A percentile compares a stretch with the other conserved stretches of the same genome.
phyloP scores from a whole-genome alignment of 2,797 vertebrate species.

The Halcyon leucocephala region DNA sequence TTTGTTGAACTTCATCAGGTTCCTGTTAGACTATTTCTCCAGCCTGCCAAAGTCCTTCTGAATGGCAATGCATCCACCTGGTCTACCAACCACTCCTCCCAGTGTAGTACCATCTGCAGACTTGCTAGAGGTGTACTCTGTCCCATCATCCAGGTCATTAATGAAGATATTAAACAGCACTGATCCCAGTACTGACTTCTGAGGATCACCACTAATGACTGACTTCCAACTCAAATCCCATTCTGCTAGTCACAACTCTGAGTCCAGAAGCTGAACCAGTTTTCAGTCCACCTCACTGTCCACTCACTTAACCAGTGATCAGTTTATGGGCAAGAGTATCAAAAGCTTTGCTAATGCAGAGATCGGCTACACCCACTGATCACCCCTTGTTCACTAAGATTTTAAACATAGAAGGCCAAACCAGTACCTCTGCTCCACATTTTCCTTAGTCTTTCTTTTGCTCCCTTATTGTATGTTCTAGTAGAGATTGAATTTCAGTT shows the following conservation, averaged over 20 bases:
- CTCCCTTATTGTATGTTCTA: background rate
- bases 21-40: background rate
- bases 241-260: background rate
- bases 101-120: background rate
- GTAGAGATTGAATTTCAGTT: background rate
- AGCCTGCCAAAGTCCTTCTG: background rate
- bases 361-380: background rate
- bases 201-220: background rate
- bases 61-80: background rate
- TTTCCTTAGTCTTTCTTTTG: background rate
- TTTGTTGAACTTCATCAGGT: background rate
- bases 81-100: background rate
- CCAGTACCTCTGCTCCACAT: background rate
- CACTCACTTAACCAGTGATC: background rate
- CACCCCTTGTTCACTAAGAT: background rate
- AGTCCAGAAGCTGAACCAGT: background rate
- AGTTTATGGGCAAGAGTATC: background rate
- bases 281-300: background rate
- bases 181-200: background rate
- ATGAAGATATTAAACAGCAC: background rate
- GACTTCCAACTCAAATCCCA: fast-evolving
- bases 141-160: background rate
- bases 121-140: background rate
- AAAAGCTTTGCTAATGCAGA: background rate
- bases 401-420: background rate